phyloP scores from a whole-genome alignment of 2,113 vertebrate genomes.

The Accipiter cooperii region DNA sequence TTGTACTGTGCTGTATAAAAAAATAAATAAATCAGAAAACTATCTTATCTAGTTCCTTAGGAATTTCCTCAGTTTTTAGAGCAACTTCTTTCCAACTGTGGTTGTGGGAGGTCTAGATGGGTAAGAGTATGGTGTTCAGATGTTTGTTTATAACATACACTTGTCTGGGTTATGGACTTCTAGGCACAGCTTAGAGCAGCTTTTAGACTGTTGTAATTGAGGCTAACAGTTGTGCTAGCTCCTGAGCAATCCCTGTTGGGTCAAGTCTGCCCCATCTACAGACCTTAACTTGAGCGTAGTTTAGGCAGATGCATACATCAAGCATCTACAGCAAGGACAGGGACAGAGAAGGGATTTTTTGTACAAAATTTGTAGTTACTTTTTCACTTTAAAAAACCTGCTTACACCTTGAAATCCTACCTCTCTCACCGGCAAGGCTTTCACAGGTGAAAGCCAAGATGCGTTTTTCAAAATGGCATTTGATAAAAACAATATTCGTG shows the following conservation, averaged over 20 bases:
- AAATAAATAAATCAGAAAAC: neutral
- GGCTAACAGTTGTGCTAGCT: neutral
- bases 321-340: neutral
- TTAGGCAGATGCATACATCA: neutral
- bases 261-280: neutral
- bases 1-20: neutral
- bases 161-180: neutral
- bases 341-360: neutral
- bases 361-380: neutral
- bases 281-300: neutral
- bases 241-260: neutral
- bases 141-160: neutral
- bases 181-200: neutral
- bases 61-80: neutral
- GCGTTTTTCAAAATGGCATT: neutral
- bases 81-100: neutral
- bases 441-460: neutral
- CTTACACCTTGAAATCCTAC: neutral
- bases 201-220: neutral
- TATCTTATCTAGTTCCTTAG: accelerated
- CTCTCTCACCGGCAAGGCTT: neutral
- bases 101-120: neutral
- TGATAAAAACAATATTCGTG: neutral
- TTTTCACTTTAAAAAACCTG: neutral
- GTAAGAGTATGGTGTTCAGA: neutral